phyloP scores from a whole-genome alignment of 1,140 invertebrate genomes.

The Calycopis cecrops region DNA sequence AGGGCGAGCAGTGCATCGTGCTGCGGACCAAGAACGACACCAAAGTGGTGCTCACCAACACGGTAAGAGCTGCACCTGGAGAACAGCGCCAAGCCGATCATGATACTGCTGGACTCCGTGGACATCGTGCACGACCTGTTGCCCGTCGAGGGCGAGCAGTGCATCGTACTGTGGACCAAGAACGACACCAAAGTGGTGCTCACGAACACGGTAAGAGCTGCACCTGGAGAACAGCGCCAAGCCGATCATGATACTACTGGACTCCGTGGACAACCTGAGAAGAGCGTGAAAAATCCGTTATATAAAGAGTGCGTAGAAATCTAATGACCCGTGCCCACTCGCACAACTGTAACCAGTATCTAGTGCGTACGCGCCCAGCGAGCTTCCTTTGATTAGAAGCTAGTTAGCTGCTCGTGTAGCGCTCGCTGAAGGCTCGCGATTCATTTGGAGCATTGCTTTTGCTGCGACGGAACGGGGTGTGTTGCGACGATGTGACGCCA shows the following conservation, averaged over 20 bases:
- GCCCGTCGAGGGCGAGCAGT: constrained; percentile 93
- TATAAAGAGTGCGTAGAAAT: too few relatives aligned
- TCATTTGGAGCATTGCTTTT: too few relatives aligned
- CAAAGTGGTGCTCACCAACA: constrained; percentile 94
- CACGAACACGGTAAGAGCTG: constrained; percentile 95
- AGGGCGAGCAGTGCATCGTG: constrained; percentile 96
- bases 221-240: constrained; percentile 94
- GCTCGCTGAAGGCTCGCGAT: too few relatives aligned
- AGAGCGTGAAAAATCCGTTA: too few relatives aligned
- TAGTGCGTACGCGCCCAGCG: too few relatives aligned
- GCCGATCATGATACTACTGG: constrained; percentile 96
- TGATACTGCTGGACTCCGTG: constrained; percentile 96
- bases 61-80: constrained; percentile 96
- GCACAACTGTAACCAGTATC: too few relatives aligned
- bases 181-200: constrained; percentile 92
- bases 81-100: constrained; percentile 92
- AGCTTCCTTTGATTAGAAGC: too few relatives aligned
- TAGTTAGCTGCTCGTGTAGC: too few relatives aligned
- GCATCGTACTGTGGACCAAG: constrained; percentile 88
- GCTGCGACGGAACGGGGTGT: too few relatives aligned
- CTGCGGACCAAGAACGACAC: constrained; percentile 86
- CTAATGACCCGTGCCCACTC: too few relatives aligned
- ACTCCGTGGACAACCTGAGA: constrained; percentile 94
- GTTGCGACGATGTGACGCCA: too few relatives aligned
- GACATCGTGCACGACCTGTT: constrained; percentile 92